Percentiles rank a stretch among this genome's conserved stretches.
Conservation (phyloP, 2,888 invertebrate genomes). For the Parnassius apollo region DNA sequence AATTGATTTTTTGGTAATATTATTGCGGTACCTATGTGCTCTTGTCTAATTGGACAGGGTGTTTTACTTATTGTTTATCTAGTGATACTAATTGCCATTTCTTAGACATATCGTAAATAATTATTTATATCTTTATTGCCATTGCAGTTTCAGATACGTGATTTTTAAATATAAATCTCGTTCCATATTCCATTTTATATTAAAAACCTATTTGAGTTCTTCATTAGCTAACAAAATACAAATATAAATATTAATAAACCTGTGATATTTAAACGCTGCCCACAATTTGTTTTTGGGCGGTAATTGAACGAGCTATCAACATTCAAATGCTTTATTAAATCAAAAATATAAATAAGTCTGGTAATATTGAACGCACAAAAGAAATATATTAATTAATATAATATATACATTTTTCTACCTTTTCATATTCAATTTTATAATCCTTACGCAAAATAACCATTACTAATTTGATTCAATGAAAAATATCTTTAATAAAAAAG, state of each 20-base stretch:
- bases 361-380: conserved; percentile 14
- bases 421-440: too few species aligned
- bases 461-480: not conserved
- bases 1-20: too few species aligned
- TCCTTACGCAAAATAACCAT: not conserved
- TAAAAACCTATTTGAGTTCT: not conserved
- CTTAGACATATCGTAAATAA: not conserved
- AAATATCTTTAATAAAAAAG: too few species aligned
- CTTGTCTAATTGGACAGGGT: not conserved
- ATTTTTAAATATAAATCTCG: not conserved
- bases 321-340: not conserved
- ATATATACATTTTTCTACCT: not conserved
- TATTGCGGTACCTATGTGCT: too few species aligned
- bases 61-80: not conserved
- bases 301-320: not conserved
- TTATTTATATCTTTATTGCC: not conserved
- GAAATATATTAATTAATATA: not conserved
- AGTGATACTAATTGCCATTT: conserved; percentile 1
- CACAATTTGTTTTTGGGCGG: too few species aligned
- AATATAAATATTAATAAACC: too few species aligned
- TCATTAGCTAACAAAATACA: too few species aligned
- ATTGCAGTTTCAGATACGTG: not conserved
- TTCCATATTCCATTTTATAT: not conserved
- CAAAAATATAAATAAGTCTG: not conserved
- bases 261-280: too few species aligned